Evolutionary conservation across 2,888 invertebrate genomes (phyloP), one percentile per base, ranked within the genome.

Genomic region (Diaprepes abbreviatus): DNA sequence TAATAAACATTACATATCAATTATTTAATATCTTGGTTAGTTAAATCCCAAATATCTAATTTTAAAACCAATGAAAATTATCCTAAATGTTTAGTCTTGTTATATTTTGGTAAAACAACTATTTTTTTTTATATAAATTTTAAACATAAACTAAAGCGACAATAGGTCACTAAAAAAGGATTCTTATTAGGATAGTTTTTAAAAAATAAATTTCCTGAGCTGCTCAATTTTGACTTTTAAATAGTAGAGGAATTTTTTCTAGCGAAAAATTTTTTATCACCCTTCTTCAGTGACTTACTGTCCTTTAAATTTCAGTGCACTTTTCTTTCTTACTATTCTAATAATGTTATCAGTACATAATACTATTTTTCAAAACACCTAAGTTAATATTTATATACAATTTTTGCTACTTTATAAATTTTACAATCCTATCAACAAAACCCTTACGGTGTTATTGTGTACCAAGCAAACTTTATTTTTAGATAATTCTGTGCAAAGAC

Each of bases 301-400:
- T 16, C 28, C 24, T 28, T 28, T 50, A 58, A 38, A 58, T 43
- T 24, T 40, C 31, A 31, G 58, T 58, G 58, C 58, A 58, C 43
- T 58, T 58, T 40, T 54, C 35, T 35, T 38, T 38, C 3, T 38
- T 28, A 43, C 28, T 24, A 57, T 21, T 28, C 24, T 57, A 58
- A 40, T 58, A 43, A 58, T 17, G 31, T 58, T 58, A 43, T 58
- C 43, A 58, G 58, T 58, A 58, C 58, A 28, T 58, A 58, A 31
- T 58, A 43, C 58, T 58, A 58, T 58, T 38, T 35, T 33, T 57
- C 4, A 57, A 40, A 57, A 57, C 57, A 38, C 12, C 57, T 57
- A 50, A 50, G 48, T 50, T 16, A 9, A 50, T 50, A 57, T 57
- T 21, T 40, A 54, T 35, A n/a, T 54, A 54, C 54, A 54, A 35